Evolutionary conservation across 1,140 invertebrate species (phyloP), one percentile per base, ranked within the genome.

Genomic region (Halictus rubicundus): DNA sequence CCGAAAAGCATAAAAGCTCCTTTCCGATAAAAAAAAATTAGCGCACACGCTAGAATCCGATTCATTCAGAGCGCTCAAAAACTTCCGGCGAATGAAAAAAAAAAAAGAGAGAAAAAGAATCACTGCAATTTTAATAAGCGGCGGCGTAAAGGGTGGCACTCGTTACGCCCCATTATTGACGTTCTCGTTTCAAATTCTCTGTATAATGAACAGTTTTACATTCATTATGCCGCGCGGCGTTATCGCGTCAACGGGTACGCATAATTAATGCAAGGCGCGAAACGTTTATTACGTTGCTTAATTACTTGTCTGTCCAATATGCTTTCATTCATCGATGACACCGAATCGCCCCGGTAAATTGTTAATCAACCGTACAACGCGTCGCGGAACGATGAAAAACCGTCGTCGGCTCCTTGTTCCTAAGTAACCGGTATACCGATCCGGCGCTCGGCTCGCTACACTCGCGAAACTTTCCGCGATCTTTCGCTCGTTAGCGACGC

Each of bases 401-500:
- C 52, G 25, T 25, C 10, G 61, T 23, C 32, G 42, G 49, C 60
- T 46, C 63, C 65, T 59, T 52, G 12, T 19, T 16, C 5, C 32
- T 42, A 65, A 73, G 69, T 73, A 73, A 73, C 21, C 32, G 3
- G 32, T 25, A 49, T 39, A 32, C 52, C 64, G 72, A 72, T 46
- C 72, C 59, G 39, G 68, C 65, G 65, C 14, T 23, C 49, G 25
- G 39, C 39, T 23, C 32, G 59, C 32, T 12, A 21, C 12, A 14
- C n/a, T 16, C 25, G 14, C 19, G 32, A 71, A 78, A 80, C 42
- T 80, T 76, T 49, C 72, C 21, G 46, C 65, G 65, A 80, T 80
- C 72, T 75, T 80, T 80, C 72, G 72, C 78, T 80, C 72, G 78
- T 80, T 80, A 80, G 65, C 78, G 39, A 79, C 52, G 46, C 42